phyloP scores from a whole-genome alignment of 2,113 vertebrate genomes.

The Pelvicachromis taeniatus region DNA sequence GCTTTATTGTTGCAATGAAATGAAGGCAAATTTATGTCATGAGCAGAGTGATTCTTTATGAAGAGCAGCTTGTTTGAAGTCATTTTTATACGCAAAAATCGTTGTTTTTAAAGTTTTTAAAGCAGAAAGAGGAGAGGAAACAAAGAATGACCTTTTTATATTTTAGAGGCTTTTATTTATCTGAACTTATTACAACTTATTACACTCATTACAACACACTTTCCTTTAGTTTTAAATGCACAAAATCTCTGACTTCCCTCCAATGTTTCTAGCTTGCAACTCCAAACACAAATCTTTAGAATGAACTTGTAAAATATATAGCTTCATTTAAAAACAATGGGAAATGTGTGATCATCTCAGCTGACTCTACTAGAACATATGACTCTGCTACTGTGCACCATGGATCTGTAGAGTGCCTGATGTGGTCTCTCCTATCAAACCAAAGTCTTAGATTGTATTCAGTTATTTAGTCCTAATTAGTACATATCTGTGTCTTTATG shows the following conservation, averaged over 20 bases:
- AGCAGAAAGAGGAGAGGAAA: neutral
- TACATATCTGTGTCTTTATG: neutral
- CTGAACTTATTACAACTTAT: too few relatives aligned
- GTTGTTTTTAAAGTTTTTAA: neutral
- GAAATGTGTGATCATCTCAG: neutral
- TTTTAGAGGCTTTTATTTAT: neutral
- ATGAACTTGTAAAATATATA: neutral
- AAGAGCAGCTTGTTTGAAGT: neutral
- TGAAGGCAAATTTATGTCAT: neutral
- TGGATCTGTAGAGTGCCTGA: neutral
- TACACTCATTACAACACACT: neutral
- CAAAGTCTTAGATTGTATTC: rapidly evolving
- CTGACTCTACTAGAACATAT: rapidly evolving
- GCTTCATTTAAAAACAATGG: neutral
- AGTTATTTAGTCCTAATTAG: rapidly evolving
- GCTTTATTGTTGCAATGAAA: conserved; percentile 22
- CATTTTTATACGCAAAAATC: neutral
- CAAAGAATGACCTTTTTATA: neutral
- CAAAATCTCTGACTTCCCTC: neutral
- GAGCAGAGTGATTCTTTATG: neutral
- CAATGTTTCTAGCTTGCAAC: neutral
- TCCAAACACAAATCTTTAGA: neutral
- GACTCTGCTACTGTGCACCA: neutral
- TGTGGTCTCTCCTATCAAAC: neutral
- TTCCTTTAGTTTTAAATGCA: neutral